A percentile compares a stretch with the other conserved stretches of the same genome.
phyloP scores from a whole-genome alignment of 1,140 invertebrate species.

The Eriocheir sinensis region DNA sequence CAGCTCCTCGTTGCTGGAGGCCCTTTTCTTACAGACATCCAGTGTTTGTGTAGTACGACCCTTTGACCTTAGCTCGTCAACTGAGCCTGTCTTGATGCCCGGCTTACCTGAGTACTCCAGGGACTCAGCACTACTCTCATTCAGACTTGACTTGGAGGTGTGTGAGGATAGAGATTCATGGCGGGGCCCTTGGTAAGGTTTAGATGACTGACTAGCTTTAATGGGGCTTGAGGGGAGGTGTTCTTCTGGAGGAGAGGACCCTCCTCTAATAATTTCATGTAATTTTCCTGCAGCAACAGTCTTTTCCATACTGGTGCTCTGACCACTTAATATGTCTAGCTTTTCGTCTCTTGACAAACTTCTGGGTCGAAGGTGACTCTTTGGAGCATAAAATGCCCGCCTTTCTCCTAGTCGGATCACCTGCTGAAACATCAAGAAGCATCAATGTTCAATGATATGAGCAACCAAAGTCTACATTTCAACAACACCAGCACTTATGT shows the following conservation, averaged over 20 bases:
- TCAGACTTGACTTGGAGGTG: conserved; percentile 67
- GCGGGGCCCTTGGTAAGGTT: not conserved
- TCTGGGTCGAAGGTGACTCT: conserved; percentile 82
- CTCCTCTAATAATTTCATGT: not conserved
- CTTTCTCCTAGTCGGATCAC: conserved; percentile 81
- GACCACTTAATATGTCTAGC: not conserved
- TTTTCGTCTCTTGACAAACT: not conserved
- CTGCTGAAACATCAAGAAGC: conserved; percentile 47
- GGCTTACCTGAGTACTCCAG: conserved; percentile 58
- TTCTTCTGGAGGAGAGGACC: not conserved
- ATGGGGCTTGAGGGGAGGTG: not conserved
- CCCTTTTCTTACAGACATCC: conserved; percentile 63
- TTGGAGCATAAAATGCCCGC: conserved; percentile 84
- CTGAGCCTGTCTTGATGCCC: conserved; percentile 71
- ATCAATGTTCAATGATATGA: not conserved
- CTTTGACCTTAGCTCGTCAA: conserved; percentile 59
- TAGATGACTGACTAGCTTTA: not conserved
- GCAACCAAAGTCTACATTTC: not conserved
- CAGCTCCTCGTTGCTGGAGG: conserved; percentile 73
- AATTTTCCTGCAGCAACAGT: not conserved
- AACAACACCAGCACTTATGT: not conserved
- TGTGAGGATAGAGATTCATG: conserved; percentile 65
- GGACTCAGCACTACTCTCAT: conserved; percentile 72
- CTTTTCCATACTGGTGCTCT: not conserved
- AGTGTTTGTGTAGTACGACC: conserved; percentile 49